Percentiles rank a stretch among this genome's conserved stretches.
Conservation (phyloP, 1,140 invertebrate genomes). For the Habropoda laboriosa region DNA sequence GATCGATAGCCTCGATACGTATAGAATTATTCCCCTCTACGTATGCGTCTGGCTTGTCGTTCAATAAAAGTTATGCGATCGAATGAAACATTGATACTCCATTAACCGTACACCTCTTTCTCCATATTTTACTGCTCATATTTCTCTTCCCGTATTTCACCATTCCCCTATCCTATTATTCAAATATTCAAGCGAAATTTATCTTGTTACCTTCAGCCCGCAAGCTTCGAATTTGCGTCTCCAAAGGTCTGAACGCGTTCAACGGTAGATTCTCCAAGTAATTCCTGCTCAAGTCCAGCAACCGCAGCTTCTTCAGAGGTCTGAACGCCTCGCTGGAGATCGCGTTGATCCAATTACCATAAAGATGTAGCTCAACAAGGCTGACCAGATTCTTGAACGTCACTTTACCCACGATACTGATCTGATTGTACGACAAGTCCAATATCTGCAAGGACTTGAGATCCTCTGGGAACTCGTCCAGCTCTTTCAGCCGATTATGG, state of each 20-base stretch:
- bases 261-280: constrained; percentile 91
- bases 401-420: constrained; percentile 88
- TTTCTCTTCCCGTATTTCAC: neutral
- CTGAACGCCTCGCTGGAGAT: constrained; percentile 90
- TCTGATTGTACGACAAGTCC: constrained; percentile 92
- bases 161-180: neutral
- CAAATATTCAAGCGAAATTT: too few species aligned
- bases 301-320: constrained; percentile 88
- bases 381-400: constrained; percentile 89
- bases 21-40: constrained; percentile 42
- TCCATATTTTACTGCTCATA: neutral
- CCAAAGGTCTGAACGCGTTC: constrained; percentile 88
- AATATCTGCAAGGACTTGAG: constrained; percentile 89
- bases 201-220: constrained; percentile 89
- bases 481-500: constrained; percentile 89
- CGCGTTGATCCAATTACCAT: constrained; percentile 91
- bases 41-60: neutral
- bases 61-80: neutral
- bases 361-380: constrained; percentile 89
- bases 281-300: constrained; percentile 93
- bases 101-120: neutral
- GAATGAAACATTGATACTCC: constrained; percentile 19
- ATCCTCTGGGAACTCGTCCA: constrained; percentile 92
- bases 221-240: constrained; percentile 90
- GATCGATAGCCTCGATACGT: constrained; percentile 51